A percentile compares a stretch with the other conserved stretches of the same genome.
These are phyloP conservation scores for Chelonus insularis DNA, from an alignment of 1,140 invertebrate species.

Conservation along the genomic window DNA sequence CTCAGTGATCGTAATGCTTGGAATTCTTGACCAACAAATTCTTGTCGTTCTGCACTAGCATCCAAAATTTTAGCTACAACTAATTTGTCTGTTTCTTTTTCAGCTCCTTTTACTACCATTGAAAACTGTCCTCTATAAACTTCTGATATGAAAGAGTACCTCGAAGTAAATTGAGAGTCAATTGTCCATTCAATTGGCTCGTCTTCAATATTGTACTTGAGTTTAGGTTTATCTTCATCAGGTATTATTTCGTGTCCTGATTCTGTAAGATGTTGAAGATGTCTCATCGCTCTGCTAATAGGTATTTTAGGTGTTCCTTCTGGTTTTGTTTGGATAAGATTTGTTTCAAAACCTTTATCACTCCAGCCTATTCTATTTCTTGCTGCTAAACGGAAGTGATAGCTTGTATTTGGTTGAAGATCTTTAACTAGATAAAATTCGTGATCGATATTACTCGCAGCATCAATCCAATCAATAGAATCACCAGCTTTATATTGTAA, in stretches of 20 bases:
- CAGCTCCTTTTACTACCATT: constrained; percentile 79
- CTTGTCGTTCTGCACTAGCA: constrained; percentile 66
- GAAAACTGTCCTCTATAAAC: constrained; percentile 81
- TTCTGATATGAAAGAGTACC: constrained; percentile 83
- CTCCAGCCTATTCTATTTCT: constrained; percentile 94
- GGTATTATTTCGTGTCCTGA: constrained; percentile 71
- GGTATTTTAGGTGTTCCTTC: constrained; percentile 71
- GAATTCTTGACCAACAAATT: constrained; percentile 75
- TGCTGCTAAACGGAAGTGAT: constrained; percentile 87
- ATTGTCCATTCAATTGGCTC: constrained; percentile 74
- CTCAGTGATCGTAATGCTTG: constrained; percentile 77
- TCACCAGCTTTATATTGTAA: constrained; percentile 79
- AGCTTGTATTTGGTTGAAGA: constrained; percentile 76
- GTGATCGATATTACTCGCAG: constrained; percentile 88
- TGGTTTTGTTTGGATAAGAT: constrained; percentile 69
- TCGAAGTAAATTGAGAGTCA: constrained; percentile 67
- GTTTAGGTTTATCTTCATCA: constrained; percentile 64
- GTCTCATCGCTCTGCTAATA: constrained; percentile 78
- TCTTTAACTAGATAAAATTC: constrained; percentile 87
- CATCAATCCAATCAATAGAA: constrained; percentile 81
- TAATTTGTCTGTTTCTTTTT: constrained; percentile 71
- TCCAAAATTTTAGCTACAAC: constrained; percentile 82
- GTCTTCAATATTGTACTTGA: constrained; percentile 76
- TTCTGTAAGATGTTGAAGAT: constrained; percentile 82
- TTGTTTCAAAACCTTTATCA: constrained; percentile 75